Base-by-base conservation (phyloP, 2,113 vertebrate species). In the Choloepus hoffmanni region DNA sequence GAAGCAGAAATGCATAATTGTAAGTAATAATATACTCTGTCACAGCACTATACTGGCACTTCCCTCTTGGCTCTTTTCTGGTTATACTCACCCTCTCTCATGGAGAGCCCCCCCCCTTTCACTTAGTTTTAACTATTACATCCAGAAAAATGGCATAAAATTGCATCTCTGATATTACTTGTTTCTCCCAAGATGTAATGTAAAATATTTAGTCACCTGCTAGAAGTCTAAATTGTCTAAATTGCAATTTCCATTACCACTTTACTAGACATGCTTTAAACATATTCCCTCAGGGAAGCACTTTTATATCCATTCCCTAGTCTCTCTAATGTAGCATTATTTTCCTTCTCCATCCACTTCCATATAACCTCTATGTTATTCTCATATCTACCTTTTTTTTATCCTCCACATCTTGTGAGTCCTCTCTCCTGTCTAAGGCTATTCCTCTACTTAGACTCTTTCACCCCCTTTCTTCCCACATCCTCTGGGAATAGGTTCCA, bases 191-290 rank as follows among this genome's bases (percentile, higher is more conserved):
- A 55, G n/a, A 83, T 50, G 62, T 88, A 16, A 84, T 40, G 86
- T 24, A 82, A 89, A 83, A 70, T 94, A 65, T 60, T 78, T 92
- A 73, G 26, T 78, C 26, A 67, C 92, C 43, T 87, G 24, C 15
- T 68, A 23, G 76, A 94, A 79, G 70, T 77, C 15, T 7, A 62
- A 60, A 68, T 68, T 74, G 9, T 55, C 43, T 76, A 50, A 74
- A 77, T 74, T 67, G 15, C 40, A 72, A 43, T 90, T 93, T 21
- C 4, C 82, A 87, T 84, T 45, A 30, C 16, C 18, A 50, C 36
- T n/a, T 36, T 40, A 87, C 30, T 62, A 84, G 73, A 85, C 28
- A 62, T 8, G 1, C 19, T 33, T 67, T 68, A 86, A 94, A 72
- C 28, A 24, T 33, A 79, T 55, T 82, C 78, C 40, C 30, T 72